Conservation (phyloP, 1,140 invertebrate genomes). For the Orius insidiosus region DNA sequence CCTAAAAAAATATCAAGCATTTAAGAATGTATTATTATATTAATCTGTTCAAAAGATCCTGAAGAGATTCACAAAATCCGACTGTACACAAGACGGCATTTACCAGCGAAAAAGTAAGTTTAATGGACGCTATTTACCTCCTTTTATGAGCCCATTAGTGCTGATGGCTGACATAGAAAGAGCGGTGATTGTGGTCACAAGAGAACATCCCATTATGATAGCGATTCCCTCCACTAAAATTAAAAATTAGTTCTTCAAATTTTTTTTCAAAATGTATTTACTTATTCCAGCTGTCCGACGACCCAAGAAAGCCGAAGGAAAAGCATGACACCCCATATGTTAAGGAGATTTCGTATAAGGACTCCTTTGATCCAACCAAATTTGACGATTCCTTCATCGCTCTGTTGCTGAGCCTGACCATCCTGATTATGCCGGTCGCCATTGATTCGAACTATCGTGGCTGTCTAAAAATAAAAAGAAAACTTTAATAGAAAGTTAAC, state of each 20-base stretch:
- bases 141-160: slow-evolving; percentile 83
- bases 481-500: too few species aligned
- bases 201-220: slow-evolving; percentile 66
- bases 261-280: slow-evolving; percentile 26
- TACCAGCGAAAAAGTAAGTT: too few species aligned
- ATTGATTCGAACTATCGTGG: slow-evolving; percentile 22
- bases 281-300: slow-evolving; percentile 49
- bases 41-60: too few species aligned
- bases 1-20: slow-evolving; percentile 34
- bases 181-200: slow-evolving; percentile 82
- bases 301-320: slow-evolving; percentile 70
- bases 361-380: slow-evolving; percentile 87
- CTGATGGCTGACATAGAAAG: slow-evolving; percentile 95
- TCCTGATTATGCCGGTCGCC: slow-evolving; percentile 23
- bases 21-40: slow-evolving; percentile 5
- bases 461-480: slow-evolving; percentile 28
- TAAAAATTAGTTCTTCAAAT: neutral
- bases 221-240: slow-evolving; percentile 49
- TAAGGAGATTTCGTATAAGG: slow-evolving; percentile 63
- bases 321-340: slow-evolving; percentile 77
- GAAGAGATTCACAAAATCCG: too few species aligned
- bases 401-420: slow-evolving; percentile 22
- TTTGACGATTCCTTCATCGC: slow-evolving; percentile 40
- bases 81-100: too few species aligned
- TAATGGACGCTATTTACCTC: slow-evolving; percentile 54